A percentile compares a stretch with the other conserved stretches of the same genome.
These are phyloP conservation scores for Acrocephalus scirpaceus DNA, from an alignment of 2,797 vertebrate genomes.

Conservation along the genomic window DNA sequence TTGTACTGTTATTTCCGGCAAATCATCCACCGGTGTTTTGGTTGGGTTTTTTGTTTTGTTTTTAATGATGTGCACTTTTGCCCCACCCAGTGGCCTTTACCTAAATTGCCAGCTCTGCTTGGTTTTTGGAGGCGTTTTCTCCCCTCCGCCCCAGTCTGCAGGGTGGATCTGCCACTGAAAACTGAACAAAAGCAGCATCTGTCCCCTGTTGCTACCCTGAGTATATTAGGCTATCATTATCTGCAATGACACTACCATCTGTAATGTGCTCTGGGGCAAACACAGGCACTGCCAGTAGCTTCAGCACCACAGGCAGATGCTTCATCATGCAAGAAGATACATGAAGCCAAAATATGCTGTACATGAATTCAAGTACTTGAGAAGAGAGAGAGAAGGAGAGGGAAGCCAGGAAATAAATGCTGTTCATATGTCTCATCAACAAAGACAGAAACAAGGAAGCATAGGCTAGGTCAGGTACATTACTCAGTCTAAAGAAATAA, in stretches of 20 bases:
- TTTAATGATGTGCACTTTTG: conserved; percentile 48
- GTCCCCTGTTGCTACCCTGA: conserved; percentile 27
- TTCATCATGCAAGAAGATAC: conserved; percentile 32
- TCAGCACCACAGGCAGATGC: conserved; percentile 30
- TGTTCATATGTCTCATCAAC: background rate
- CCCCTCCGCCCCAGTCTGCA: background rate
- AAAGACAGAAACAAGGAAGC: conserved; percentile 19
- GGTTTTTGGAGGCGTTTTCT: background rate
- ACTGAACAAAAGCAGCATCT: conserved; percentile 48
- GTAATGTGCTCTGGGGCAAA: conserved; percentile 60
- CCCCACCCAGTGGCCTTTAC: conserved; percentile 65
- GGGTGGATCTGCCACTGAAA: background rate
- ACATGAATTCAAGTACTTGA: background rate
- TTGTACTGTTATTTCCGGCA: background rate
- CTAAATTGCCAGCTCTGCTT: background rate
- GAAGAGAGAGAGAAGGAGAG: background rate
- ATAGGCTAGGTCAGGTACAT: background rate
- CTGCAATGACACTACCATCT: conserved; percentile 59
- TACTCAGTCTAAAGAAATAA: background rate
- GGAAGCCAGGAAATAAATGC: conserved; percentile 3
- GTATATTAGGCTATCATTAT: conserved; percentile 29
- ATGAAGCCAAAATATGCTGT: conserved; percentile 21
- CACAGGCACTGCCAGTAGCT: conserved; percentile 26
- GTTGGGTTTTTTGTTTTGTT: background rate
- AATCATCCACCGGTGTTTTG: background rate